phyloP scores from a whole-genome alignment of 2,113 vertebrate genomes.

The Heliornis fulica region DNA sequence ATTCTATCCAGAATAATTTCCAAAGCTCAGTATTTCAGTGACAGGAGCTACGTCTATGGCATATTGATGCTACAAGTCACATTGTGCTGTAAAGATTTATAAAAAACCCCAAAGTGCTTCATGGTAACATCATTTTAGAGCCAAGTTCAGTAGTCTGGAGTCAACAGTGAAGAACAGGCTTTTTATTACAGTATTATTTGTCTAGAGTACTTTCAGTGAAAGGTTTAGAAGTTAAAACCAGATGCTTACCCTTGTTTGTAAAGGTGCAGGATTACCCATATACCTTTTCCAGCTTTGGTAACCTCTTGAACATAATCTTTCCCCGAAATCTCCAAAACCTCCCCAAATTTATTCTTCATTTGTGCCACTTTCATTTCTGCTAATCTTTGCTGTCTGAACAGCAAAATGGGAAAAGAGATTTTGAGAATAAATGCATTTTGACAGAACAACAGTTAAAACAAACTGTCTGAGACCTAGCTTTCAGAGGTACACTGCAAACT shows the following conservation, averaged over 20 bases:
- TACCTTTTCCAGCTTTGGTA: conserved; percentile 86
- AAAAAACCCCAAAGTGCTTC: background rate
- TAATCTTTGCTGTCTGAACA: conserved; percentile 85
- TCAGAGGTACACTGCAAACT: background rate
- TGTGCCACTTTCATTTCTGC: conserved; percentile 91
- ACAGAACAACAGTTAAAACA: background rate
- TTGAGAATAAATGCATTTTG: background rate
- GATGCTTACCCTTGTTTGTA: conserved; percentile 92
- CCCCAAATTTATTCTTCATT: conserved; percentile 87
- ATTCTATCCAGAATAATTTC: background rate
- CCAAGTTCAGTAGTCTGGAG: background rate
- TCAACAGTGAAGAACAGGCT: no score
- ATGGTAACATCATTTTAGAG: background rate
- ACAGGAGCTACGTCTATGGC: background rate
- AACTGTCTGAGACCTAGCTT: background rate
- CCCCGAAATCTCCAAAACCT: conserved; percentile 90
- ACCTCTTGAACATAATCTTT: conserved; percentile 95
- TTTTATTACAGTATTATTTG: no score
- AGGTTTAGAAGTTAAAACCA: background rate
- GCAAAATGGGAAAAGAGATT: background rate
- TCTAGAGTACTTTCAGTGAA: background rate
- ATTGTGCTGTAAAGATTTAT: rapidly evolving
- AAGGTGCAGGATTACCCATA: conserved; percentile 95
- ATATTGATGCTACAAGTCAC: background rate
- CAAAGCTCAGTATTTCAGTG: background rate